phyloP scores from a whole-genome alignment of 2,888 invertebrate genomes.

The Himalopsyche kuldschensis region DNA sequence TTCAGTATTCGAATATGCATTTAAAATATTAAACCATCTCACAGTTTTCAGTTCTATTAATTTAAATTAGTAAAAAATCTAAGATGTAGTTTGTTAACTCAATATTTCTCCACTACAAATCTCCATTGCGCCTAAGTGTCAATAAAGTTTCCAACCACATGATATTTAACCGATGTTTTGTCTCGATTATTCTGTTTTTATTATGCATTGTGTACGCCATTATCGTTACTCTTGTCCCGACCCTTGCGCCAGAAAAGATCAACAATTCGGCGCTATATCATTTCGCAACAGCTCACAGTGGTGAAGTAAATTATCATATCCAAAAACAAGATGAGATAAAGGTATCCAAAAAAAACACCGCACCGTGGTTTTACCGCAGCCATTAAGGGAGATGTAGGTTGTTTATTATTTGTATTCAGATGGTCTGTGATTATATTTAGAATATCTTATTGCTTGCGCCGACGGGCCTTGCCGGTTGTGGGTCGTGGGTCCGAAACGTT shows the following conservation, averaged over 20 bases:
- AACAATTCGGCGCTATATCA: not conserved
- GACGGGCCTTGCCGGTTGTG: too few relatives aligned
- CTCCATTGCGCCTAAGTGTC: too few relatives aligned
- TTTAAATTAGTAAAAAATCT: too few relatives aligned
- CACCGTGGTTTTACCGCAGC: not conserved
- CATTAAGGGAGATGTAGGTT: not conserved
- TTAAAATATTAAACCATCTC: too few relatives aligned
- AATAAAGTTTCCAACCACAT: not conserved
- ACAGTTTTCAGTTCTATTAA: too few relatives aligned
- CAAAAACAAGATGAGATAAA: not conserved
- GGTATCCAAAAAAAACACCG: not conserved
- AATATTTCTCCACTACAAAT: too few relatives aligned
- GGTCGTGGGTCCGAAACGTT: too few relatives aligned
- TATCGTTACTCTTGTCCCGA: conserved; percentile 12
- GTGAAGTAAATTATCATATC: not conserved
- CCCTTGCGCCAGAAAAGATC: not conserved
- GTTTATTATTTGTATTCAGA: too few relatives aligned
- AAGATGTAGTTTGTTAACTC: too few relatives aligned
- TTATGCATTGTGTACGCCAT: conserved; percentile 1
- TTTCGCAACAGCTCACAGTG: not conserved
- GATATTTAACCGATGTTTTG: not conserved
- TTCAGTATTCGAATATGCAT: too few relatives aligned
- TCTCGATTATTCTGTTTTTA: conserved; percentile 6
- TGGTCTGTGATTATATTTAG: too few relatives aligned
- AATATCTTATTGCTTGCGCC: too few relatives aligned